Percentiles rank a stretch among this genome's conserved stretches.
These are phyloP conservation scores for Patiria miniata DNA, from an alignment of 35 echinoderm and acorn worm genomes.

Conservation along the genomic window DNA sequence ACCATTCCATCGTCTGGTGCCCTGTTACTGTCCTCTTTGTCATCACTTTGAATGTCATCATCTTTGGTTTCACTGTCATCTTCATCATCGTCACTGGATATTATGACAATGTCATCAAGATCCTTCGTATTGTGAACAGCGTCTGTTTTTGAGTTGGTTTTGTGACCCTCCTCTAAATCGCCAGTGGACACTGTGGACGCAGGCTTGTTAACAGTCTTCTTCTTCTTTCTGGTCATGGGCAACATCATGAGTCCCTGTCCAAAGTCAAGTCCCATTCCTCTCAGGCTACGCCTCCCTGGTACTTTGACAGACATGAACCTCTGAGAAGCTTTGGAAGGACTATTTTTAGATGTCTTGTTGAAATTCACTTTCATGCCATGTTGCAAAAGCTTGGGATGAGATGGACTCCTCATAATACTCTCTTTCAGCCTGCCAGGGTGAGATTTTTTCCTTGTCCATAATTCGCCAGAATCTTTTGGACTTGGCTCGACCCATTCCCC, in stretches of 20 bases:
- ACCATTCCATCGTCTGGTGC: too few species aligned
- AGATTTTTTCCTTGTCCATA: background rate
- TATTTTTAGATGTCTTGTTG: background rate
- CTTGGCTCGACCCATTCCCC: constrained; percentile 15
- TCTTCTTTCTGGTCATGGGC: background rate
- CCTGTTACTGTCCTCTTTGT: too few species aligned
- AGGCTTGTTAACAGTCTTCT: background rate
- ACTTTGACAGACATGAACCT: background rate
- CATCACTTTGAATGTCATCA: too few species aligned
- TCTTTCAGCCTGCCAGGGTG: background rate
- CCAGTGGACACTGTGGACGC: too few species aligned
- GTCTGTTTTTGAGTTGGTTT: too few species aligned
- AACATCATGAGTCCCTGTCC: background rate
- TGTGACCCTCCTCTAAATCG: too few species aligned
- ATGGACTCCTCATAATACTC: background rate
- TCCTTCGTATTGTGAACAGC: too few species aligned
- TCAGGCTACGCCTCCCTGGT: background rate
- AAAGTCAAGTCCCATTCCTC: constrained; percentile 23
- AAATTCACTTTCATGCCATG: background rate
- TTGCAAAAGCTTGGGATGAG: background rate
- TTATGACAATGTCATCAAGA: background rate
- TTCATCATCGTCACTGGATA: constrained; percentile 8
- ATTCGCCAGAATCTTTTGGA: background rate
- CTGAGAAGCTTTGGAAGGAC: background rate
- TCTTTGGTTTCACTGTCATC: background rate